Base-by-base conservation (phyloP, 2,888 invertebrate species). In the Tuta absoluta region DNA sequence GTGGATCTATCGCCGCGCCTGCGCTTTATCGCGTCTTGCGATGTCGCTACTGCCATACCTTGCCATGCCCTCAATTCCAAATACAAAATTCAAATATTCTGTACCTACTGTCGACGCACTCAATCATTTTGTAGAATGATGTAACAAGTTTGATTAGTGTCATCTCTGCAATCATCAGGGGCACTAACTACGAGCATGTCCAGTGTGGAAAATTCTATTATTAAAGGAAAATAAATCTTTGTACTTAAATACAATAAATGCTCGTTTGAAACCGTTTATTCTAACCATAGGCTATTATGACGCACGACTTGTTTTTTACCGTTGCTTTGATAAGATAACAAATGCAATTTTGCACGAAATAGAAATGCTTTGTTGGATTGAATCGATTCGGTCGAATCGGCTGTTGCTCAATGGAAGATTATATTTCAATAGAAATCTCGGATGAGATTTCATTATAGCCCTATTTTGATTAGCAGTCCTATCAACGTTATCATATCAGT, bases 401-500 rank as follows among this genome's bases (percentile, higher is more conserved):
- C n/a, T 28, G 48, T 63, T 33, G 56, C 37, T 53, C 60, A 64
- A 60, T 53, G 12, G 24, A 23, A 37, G 51, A 65, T 60, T 66
- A 63, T 24, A 38, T 17, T 60, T 58, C 63, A 65, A 62, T 61
- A 66, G 49, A 60, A 69, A 68, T 69, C 68, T 68, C 64, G 64
- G 63, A 65, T 67, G 65, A 64, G 65, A 53, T 67, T 65, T 67
- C 64, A 70, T 69, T 68, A 69, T 65, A 69, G 60, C 64, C 51
- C 63, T 71, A 70, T 70, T 45, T 70, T 64, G 66, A 66, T 63
- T 62, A 65, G 67, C 53, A 1, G 14, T 53, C 23, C 23, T 24
- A 53, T 53, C 51, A 23, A 7, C 51, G 12, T 64, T 72, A 72
- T 70, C 70, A 67, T 67, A 70, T 70, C 69, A 62, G 41, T 63